These are phyloP conservation scores for Tetheella fluctuosa DNA, from an alignment of 2,888 invertebrate species.

Conservation along the genomic window DNA sequence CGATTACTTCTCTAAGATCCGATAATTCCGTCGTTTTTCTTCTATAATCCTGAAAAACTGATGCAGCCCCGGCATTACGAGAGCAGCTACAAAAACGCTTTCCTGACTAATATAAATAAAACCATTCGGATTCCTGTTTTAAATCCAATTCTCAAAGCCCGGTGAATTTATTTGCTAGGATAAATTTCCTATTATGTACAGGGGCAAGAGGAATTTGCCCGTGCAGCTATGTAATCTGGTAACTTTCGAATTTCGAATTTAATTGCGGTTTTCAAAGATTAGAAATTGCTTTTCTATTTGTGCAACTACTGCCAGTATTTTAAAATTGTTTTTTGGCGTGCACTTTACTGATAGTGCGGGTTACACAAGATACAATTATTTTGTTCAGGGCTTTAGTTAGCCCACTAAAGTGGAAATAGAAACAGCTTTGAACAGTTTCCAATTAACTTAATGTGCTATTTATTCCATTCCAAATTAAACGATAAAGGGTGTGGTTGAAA, in stretches of 20 bases:
- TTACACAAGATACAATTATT: not conserved
- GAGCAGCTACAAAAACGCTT: slow-evolving; percentile 61
- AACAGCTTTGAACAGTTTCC: not conserved
- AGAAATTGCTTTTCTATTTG: not conserved
- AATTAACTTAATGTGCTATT: too few relatives aligned
- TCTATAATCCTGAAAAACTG: slow-evolving; percentile 79
- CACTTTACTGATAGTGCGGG: not conserved
- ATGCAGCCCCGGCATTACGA: slow-evolving; percentile 60
- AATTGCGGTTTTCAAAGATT: not conserved
- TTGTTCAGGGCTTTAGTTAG: not conserved
- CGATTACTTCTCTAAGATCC: slow-evolving; percentile 74
- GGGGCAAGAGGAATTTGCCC: not conserved
- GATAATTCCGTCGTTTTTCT: slow-evolving; percentile 78
- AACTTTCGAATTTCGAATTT: not conserved
- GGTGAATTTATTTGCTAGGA: slow-evolving; percentile 15
- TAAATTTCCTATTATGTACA: slow-evolving; percentile 17
- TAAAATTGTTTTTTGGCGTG: not conserved
- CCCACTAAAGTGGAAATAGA: not conserved
- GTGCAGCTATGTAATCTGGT: slow-evolving; percentile 3
- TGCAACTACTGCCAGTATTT: not conserved
- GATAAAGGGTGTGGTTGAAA: too few relatives aligned
- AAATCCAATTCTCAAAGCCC: slow-evolving; percentile 53
- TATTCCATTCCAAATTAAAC: too few relatives aligned
- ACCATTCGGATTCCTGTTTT: slow-evolving; percentile 57
- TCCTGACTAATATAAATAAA: slow-evolving; percentile 66